Percentiles rank a stretch among this genome's conserved stretches.
Evolutionary conservation across 2,888 invertebrate genomes (phyloP).

Genomic region (Tinea semifulvella): DNA sequence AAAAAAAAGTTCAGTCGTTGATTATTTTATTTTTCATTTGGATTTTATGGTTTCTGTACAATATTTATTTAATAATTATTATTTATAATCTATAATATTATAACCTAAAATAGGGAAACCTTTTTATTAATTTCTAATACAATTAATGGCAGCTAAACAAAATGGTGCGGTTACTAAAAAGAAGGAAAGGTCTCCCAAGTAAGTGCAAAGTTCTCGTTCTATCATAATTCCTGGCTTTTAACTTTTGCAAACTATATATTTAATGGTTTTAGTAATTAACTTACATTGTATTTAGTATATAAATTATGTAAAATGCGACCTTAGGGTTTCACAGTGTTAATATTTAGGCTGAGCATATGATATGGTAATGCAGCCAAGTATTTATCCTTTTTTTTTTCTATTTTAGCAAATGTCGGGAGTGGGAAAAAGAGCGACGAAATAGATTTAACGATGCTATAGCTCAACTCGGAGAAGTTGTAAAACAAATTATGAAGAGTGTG

Average conservation of each 20-base stretch:
- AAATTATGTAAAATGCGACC: neutral
- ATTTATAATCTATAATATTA: no score
- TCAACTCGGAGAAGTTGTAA: slow-evolving; percentile 47
- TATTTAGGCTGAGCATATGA: neutral
- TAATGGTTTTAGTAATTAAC: neutral
- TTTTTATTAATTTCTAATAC: no score
- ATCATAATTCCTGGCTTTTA: no score
- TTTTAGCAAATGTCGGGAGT: slow-evolving; percentile 70
- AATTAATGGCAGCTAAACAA: slow-evolving; percentile 6
- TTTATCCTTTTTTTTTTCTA: neutral
- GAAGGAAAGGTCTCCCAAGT: neutral
- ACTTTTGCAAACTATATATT: neutral
- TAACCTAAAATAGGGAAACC: no score
- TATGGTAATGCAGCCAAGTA: neutral
- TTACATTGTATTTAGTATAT: neutral
- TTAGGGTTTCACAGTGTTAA: neutral
- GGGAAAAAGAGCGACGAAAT: slow-evolving; percentile 74
- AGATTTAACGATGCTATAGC: slow-evolving; percentile 67
- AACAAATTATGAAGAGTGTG: slow-evolving; percentile 34
- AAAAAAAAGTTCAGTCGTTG: no score
- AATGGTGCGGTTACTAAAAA: neutral
- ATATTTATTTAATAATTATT: no score
- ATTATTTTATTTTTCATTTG: no score
- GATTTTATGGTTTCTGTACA: no score
- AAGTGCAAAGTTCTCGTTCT: no score